Evolutionary conservation across 2,797 vertebrate genomes (phyloP).

Genomic region (Onychomys arenicola): DNA sequence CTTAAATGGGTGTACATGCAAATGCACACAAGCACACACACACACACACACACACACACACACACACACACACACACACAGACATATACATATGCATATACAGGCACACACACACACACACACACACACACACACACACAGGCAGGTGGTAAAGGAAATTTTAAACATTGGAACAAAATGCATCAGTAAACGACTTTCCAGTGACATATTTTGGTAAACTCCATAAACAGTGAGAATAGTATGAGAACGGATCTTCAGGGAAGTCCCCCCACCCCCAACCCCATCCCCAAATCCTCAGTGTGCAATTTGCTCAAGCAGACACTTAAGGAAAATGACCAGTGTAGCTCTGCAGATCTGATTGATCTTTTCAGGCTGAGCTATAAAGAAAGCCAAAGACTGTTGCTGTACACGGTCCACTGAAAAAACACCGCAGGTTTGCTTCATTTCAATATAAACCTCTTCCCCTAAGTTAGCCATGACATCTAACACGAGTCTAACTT

Average conservation of each 20-base stretch:
- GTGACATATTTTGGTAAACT: not conserved
- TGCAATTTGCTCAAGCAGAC: not conserved
- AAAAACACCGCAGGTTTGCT: not conserved
- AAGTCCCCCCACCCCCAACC: accelerated
- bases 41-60: not conserved
- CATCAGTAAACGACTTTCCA: not conserved
- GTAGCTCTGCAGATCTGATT: not conserved
- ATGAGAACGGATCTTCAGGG: not conserved
- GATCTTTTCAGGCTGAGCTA: not conserved
- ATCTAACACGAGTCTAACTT: not conserved
- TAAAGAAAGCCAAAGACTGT: not conserved
- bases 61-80: not conserved
- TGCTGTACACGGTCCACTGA: not conserved
- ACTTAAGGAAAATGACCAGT: not conserved
- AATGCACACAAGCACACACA: not conserved
- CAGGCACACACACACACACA: not conserved
- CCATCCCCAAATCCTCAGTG: not conserved
- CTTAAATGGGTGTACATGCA: not conserved
- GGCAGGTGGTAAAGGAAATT: not conserved
- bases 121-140: not conserved
- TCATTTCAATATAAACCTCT: not conserved
- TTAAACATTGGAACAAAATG: not conserved
- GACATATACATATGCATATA: too few species aligned
- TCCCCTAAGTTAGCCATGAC: not conserved
- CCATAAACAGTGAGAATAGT: not conserved